Base-by-base conservation (phyloP, 1,140 invertebrate genomes). In the Asbolus verrucosus region DNA sequence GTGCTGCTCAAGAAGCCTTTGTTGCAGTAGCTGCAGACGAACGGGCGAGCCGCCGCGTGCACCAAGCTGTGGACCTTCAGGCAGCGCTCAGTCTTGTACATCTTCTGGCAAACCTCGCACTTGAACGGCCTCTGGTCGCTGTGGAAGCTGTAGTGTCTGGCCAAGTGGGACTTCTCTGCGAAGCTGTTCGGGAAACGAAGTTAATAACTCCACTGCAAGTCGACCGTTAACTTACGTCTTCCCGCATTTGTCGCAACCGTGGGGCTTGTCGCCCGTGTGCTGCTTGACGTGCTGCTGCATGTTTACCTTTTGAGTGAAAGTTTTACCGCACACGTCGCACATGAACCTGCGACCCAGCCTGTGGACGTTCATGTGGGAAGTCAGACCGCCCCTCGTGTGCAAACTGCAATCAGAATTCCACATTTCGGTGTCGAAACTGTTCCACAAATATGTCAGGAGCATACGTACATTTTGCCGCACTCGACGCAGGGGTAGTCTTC, bases 231-330 rank as follows among this genome's bases (percentile, higher is more conserved):
- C 70, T 72, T 76, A 78, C 67, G 80, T 75, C 76, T 84, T 82
- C 36, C 82, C 80, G 75, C 90, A 91, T 54, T 89, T 78, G 54
- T 87, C 84, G 84, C 92, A 94, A 21, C 84, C 82, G 77, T 91
- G 92, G 1, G 91, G 91, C 74, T 91, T 91, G 71, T 92, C 90
- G 72, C 89, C 89, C 0, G 90, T 91, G 70, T 92, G 91, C 61
- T 88, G 89, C 46, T 90, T 81, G 24, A 87, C 80, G 76, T 90
- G 89, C 66, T 83, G 80, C 30, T 83, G 82, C 50, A 85, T 77
- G 71, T 85, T 85, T 11, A 81, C 80, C 73, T 85, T 85, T 69
- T 86, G 84, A 11, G 83, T 83, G 68, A 86, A 86, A 39, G 81
- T 81, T 72, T 83, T 84, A 0, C 82, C 82, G 75, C 85, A 86